phyloP scores from a whole-genome alignment of 2,113 vertebrate genomes.

The Dipodomys spectabilis region DNA sequence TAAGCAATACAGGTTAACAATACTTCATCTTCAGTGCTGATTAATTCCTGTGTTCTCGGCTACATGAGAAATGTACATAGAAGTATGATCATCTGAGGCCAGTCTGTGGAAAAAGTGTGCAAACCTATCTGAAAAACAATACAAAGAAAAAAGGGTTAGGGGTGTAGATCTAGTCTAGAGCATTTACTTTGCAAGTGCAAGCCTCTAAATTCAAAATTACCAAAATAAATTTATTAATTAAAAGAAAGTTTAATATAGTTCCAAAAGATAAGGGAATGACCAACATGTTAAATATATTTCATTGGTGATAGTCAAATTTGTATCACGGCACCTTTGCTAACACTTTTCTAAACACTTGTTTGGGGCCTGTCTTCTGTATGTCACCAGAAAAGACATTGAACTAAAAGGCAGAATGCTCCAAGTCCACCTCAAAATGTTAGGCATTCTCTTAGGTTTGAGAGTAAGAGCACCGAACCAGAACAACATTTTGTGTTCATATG shows the following conservation, averaged over 20 bases:
- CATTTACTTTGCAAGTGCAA: too few relatives aligned
- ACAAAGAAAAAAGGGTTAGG: too few relatives aligned
- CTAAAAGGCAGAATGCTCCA: neutral
- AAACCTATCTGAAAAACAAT: too few relatives aligned
- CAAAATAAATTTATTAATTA: too few relatives aligned
- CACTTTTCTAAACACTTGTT: neutral
- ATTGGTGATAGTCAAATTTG: neutral
- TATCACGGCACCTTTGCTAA: neutral
- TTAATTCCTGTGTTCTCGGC: too few relatives aligned
- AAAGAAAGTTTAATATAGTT: neutral
- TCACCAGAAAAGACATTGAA: neutral
- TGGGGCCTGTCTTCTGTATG: neutral
- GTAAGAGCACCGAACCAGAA: neutral
- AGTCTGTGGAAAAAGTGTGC: too few relatives aligned
- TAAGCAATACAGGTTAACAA: too few relatives aligned
- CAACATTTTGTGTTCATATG: neutral
- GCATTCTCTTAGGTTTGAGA: neutral
- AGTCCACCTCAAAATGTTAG: neutral
- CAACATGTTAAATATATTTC: neutral
- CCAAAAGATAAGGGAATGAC: neutral
- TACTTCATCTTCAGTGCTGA: too few relatives aligned
- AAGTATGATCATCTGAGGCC: too few relatives aligned
- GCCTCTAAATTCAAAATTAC: too few relatives aligned
- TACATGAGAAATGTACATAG: too few relatives aligned
- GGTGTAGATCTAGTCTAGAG: too few relatives aligned